phyloP scores from a whole-genome alignment of 2,113 vertebrate genomes.

The Podilymbus podiceps region DNA sequence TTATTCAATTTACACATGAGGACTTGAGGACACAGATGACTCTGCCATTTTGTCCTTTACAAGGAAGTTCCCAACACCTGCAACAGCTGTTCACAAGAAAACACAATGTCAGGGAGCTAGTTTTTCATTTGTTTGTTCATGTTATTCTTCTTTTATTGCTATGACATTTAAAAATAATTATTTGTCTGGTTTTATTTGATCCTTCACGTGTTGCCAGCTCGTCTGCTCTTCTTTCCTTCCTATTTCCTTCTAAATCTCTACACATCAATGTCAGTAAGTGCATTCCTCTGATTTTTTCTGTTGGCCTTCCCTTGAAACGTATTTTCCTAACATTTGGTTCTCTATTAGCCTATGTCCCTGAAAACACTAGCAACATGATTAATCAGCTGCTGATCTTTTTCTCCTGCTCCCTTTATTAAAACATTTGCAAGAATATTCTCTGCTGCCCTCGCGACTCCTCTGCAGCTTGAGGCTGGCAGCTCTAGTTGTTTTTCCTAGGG shows the following conservation, averaged over 20 bases:
- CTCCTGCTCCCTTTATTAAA: neutral
- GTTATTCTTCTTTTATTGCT: neutral
- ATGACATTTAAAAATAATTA: neutral
- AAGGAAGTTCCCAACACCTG: neutral
- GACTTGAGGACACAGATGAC: neutral
- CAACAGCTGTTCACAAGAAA: neutral
- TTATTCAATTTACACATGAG: neutral
- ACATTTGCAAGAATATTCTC: neutral
- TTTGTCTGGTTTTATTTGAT: neutral
- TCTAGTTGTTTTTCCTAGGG: neutral
- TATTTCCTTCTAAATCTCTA: neutral
- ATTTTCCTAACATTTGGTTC: constrained; percentile 43
- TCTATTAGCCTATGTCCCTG: constrained; percentile 5
- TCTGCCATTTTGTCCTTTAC: neutral
- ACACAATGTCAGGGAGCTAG: neutral
- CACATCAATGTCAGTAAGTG: neutral
- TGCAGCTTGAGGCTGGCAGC: neutral
- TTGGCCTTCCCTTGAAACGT: constrained; percentile 1
- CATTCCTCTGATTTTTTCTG: neutral
- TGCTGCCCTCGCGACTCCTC: neutral
- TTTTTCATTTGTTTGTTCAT: neutral
- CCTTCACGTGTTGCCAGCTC: neutral
- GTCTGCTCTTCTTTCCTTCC: neutral
- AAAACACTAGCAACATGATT: constrained; percentile 23
- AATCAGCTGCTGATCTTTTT: constrained; percentile 44